Base-by-base conservation (phyloP, 2,113 vertebrate species). In the Chiloscyllium plagiosum region DNA sequence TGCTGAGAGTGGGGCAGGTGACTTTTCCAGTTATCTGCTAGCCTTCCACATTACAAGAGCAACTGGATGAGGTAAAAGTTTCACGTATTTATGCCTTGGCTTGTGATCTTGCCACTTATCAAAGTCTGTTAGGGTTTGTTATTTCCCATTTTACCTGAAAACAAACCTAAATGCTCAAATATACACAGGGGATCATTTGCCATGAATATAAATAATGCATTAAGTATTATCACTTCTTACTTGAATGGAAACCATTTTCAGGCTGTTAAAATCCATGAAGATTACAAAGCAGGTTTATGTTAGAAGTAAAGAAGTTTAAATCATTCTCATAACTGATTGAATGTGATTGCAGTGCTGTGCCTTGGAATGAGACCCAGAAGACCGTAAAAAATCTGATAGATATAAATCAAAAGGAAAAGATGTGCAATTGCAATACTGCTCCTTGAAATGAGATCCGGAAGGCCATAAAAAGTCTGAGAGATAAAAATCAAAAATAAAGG, bases 161-260 rank as follows among this genome's bases (percentile, higher is more conserved):
- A 66, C 61, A 37, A 66, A 66, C 17, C 56, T 20, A 19, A 92
- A 7, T 37, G 89, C n/a, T 93, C 29, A 92, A 92, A 92, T 61
- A 90, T 92, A 19, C 26, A 42, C 4, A n/a, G 29, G 10, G 13
- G 65, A 65, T 65, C 33, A 92, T 92, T 92, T 92, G 56, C 13
- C 56, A 93, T 37, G 66, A 37, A n/a, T 66, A 93, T 66, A 93
- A 66, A 93, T 61, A 90, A 61, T 90, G 61, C n/a, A 92, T 33
- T 90, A 65, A 92, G 61, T 65, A 92, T 92, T 61, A 92, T 52
- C 86, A 90, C 52, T 90, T 90, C 52, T 90, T 29, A 90, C 52
- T 61, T 61, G 50, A 93, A 92, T 92, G 52, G 80, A 83, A 83
- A 22, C 80, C 37, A 83, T 83, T 83, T 83, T 42, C 13, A 65